These are phyloP conservation scores for Neoseiulus cucumeris DNA, from an alignment of 1,140 invertebrate species.

Conservation along the genomic window DNA sequence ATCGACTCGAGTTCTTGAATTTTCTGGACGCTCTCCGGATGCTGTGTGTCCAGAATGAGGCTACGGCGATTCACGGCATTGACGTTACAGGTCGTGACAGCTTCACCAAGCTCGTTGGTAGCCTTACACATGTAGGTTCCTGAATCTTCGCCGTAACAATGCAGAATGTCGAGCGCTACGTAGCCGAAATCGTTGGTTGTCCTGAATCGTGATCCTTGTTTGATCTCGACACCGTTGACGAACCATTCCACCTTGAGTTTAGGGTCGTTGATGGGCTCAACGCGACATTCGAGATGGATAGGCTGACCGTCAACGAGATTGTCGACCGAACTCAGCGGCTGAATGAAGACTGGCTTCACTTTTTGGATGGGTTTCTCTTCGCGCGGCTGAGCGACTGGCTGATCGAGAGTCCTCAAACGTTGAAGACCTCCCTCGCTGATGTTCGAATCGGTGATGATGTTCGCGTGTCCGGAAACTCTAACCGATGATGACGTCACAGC, in stretches of 20 bases:
- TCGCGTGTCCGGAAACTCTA: constrained; percentile 46
- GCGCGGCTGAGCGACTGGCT: constrained; percentile 47
- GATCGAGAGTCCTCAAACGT: constrained; percentile 72
- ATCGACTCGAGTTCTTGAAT: constrained; percentile 66
- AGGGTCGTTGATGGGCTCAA: constrained; percentile 70
- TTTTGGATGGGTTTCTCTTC: constrained; percentile 45
- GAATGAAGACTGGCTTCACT: constrained; percentile 60
- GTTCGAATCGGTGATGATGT: constrained; percentile 5
- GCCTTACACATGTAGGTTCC: constrained; percentile 43
- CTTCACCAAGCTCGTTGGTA: constrained; percentile 70
- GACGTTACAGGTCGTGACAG: constrained; percentile 77
- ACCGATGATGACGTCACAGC: constrained; percentile 65
- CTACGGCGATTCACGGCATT: constrained; percentile 35
- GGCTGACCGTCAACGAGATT: constrained; percentile 72
- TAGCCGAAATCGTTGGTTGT: constrained; percentile 44
- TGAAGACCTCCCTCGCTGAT: constrained; percentile 52
- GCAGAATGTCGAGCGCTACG: constrained; percentile 77
- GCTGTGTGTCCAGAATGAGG: constrained; percentile 71
- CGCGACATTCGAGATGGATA: constrained; percentile 81
- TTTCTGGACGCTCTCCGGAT: constrained; percentile 76
- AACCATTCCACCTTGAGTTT: constrained; percentile 71
- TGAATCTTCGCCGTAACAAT: constrained; percentile 32
- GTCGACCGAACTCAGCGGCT: constrained; percentile 56
- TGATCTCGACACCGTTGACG: constrained; percentile 44
- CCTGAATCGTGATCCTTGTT: constrained; percentile 53